Conservation (phyloP, 2,888 invertebrate genomes). For the Nymphalis urticae region DNA sequence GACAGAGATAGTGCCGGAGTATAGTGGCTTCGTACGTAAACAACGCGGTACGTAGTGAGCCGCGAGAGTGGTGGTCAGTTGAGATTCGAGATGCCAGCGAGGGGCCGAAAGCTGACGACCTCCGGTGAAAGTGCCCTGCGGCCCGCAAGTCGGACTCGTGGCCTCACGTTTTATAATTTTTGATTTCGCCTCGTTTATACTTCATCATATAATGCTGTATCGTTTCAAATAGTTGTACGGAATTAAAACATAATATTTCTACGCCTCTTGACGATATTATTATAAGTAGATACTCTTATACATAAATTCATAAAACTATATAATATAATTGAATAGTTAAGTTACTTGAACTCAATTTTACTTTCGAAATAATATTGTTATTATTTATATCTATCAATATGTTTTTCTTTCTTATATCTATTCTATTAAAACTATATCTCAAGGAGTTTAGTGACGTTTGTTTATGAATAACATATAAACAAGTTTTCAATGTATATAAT, state of each 20-base stretch:
- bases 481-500: neutral
- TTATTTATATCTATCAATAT: too few species aligned
- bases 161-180: slow-evolving; percentile 39
- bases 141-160: slow-evolving; percentile 39
- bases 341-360: too few species aligned
- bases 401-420: too few species aligned
- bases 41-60: slow-evolving; percentile 37
- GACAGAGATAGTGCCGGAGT: slow-evolving; percentile 46
- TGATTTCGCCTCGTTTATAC: slow-evolving; percentile 44
- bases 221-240: neutral
- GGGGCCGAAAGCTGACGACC: slow-evolving; percentile 67
- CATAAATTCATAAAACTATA: too few species aligned
- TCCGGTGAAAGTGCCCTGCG: slow-evolving; percentile 74
- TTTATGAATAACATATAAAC: neutral
- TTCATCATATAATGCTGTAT: slow-evolving; percentile 7
- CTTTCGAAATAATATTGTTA: too few species aligned
- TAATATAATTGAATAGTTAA: too few species aligned
- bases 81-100: slow-evolving; percentile 56
- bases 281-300: too few species aligned
- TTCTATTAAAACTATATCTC: neutral
- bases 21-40: slow-evolving; percentile 37
- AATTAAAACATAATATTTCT: neutral
- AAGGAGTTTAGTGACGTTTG: neutral
- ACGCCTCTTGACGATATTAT: neutral
- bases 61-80: slow-evolving; percentile 49